Percentiles rank a stretch among this genome's conserved stretches.
phyloP scores from a whole-genome alignment of 2,113 vertebrate genomes.

The Sturnus vulgaris region DNA sequence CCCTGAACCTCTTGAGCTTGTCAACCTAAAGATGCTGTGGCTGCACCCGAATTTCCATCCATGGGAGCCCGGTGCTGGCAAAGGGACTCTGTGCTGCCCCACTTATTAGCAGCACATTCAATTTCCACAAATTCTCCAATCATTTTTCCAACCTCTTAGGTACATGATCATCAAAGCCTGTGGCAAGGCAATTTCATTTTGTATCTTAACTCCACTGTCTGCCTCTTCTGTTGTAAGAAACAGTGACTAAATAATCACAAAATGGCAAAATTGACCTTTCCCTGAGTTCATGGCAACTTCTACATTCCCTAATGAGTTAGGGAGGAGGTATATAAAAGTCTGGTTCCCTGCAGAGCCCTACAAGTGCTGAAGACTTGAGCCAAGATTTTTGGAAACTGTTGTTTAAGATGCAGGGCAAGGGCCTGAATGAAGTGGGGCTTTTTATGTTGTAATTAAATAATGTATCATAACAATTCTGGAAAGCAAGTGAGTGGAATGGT shows the following conservation, averaged over 20 bases:
- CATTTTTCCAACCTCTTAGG: background rate
- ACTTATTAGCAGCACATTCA: background rate
- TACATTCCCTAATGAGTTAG: background rate
- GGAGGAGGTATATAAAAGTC: background rate
- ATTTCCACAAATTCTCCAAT: background rate
- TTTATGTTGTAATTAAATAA: slow-evolving; percentile 17
- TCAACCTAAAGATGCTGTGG: accelerated
- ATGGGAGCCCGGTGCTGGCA: background rate
- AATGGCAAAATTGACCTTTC: background rate
- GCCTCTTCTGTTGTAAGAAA: background rate
- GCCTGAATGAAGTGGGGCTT: background rate
- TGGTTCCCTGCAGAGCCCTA: background rate
- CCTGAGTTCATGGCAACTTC: background rate
- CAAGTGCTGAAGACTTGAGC: background rate
- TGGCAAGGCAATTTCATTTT: background rate
- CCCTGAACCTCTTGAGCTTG: background rate
- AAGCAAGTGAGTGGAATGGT: background rate
- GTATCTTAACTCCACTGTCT: background rate
- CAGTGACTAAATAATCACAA: background rate
- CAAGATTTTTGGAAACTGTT: background rate
- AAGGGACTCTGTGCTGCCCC: background rate
- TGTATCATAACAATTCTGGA: background rate
- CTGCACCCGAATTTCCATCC: accelerated
- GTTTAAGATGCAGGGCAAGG: background rate
- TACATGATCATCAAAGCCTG: background rate